phyloP scores from a whole-genome alignment of 2,113 vertebrate genomes.

The Malaclemys terrapin region DNA sequence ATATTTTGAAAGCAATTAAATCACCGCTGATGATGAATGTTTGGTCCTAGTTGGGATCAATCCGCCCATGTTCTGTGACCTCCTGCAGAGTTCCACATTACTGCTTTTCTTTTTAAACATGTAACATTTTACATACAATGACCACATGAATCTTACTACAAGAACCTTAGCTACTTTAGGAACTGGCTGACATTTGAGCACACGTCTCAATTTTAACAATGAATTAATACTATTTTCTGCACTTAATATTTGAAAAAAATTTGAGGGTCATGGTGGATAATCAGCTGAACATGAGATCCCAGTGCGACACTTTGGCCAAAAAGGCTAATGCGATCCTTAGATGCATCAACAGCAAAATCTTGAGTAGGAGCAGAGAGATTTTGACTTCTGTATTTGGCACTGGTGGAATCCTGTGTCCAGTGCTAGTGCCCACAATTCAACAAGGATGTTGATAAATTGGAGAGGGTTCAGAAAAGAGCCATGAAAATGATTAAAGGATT shows the following conservation, averaged over 20 bases:
- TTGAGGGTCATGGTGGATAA: background rate
- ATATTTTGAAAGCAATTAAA: background rate
- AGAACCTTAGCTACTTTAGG: background rate
- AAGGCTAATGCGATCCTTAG: background rate
- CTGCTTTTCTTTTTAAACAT: rapidly evolving
- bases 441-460: background rate
- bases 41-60: background rate
- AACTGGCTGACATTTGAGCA: background rate
- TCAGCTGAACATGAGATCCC: background rate
- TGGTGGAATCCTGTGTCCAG: background rate
- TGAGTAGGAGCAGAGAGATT: background rate
- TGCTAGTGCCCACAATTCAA: background rate
- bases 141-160: rapidly evolving
- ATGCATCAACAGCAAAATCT: background rate
- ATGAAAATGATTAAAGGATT: background rate
- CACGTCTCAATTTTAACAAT: background rate
- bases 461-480: background rate
- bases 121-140: background rate
- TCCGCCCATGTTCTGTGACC: background rate
- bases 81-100: rapidly evolving
- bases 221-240: background rate
- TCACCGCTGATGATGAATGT: rapidly evolving
- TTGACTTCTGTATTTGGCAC: background rate
- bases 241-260: background rate
- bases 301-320: background rate